Percentiles rank a stretch among this genome's conserved stretches.
Evolutionary conservation across 2,797 vertebrate species (phyloP).

Genomic region (Alfaro cultratus): DNA sequence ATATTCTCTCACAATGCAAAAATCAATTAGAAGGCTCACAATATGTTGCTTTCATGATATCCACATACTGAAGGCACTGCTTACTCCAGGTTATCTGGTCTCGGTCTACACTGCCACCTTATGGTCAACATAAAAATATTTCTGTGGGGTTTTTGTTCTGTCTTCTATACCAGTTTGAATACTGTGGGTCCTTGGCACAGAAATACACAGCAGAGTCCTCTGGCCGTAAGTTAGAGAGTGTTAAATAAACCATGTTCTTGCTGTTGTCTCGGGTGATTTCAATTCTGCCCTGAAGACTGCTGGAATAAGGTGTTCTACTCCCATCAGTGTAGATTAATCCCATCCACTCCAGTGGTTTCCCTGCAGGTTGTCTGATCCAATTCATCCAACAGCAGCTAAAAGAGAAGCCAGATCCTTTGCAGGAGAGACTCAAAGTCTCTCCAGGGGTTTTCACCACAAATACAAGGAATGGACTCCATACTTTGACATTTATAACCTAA

Average conservation of each 20-base stretch:
- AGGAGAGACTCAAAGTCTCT: slow-evolving; percentile 57
- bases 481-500: slow-evolving; percentile 31
- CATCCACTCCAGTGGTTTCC: slow-evolving; percentile 27
- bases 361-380: slow-evolving; percentile 46
- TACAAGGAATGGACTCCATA: slow-evolving; percentile 37
- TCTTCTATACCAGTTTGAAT: neutral
- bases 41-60: no score
- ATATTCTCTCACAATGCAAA: no score
- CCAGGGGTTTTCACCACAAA: slow-evolving; percentile 37
- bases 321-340: neutral
- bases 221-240: neutral
- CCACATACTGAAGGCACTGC: neutral
- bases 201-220: slow-evolving; percentile 19
- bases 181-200: slow-evolving; percentile 2
- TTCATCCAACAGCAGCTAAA: slow-evolving; percentile 14
- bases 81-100: neutral
- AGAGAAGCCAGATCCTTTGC: slow-evolving; percentile 53
- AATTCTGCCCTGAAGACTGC: neutral
- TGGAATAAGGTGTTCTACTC: neutral
- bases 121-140: neutral
- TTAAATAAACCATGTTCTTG: slow-evolving; percentile 10
- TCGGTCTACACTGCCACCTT: neutral
- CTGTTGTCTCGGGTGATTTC: slow-evolving; percentile 15
- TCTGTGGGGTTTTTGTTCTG: neutral
- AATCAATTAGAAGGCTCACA: no score